A percentile compares a stretch with the other conserved stretches of the same genome.
Conservation (phyloP, 2,888 invertebrate species). For the Melinaea marsaeus region DNA sequence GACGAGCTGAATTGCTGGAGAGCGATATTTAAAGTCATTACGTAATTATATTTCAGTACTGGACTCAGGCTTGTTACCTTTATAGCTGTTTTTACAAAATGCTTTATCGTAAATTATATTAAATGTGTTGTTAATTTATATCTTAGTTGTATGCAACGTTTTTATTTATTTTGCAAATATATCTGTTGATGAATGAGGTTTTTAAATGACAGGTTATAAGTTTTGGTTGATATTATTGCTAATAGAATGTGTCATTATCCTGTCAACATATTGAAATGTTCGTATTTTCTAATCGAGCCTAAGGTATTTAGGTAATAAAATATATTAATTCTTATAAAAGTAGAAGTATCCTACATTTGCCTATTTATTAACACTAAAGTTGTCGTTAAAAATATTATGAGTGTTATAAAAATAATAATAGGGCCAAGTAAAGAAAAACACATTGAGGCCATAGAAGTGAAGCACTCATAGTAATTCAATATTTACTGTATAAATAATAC, state of each 20-base stretch:
- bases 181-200: not conserved
- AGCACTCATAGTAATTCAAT: conserved; percentile 37
- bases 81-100: not conserved
- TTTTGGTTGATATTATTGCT: not conserved
- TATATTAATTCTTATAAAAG: conserved; percentile 1
- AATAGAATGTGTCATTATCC: conserved; percentile 1
- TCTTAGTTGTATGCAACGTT: too few species aligned
- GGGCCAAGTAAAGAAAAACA: conserved; percentile 50
- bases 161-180: too few species aligned
- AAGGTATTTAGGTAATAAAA: conserved; percentile 32
- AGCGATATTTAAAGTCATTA: conserved; percentile 59
- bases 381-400: not conserved
- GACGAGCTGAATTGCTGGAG: conserved; percentile 62
- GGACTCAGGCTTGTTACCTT: not conserved
- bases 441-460: conserved; percentile 26
- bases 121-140: too few species aligned
- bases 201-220: not conserved
- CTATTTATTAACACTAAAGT: conserved; percentile 33
- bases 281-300: conserved; percentile 40
- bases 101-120: not conserved
- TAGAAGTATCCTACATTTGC: conserved; percentile 13
- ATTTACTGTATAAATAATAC: conserved; percentile 49
- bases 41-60: not conserved
- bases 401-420: conserved; percentile 37
- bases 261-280: conserved; percentile 11